Base-by-base conservation (phyloP, 2,113 vertebrate species). In the Genyomyrus donnyi region DNA sequence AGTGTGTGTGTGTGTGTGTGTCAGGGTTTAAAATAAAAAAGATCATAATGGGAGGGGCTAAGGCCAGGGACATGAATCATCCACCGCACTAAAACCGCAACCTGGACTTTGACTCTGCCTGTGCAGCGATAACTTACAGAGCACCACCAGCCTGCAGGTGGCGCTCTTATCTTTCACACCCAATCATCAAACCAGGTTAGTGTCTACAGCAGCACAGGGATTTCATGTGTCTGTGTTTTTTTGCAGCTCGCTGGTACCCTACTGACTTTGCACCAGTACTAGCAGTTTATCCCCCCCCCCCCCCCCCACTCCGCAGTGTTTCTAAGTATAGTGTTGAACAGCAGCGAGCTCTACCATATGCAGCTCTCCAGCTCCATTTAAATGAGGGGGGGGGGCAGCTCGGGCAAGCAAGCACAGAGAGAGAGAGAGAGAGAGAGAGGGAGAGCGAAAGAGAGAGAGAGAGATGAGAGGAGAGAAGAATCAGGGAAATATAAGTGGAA, bases 321-420 rank as follows among this genome's bases (percentile, higher is more conserved):
- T 96, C 96, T 96, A 97, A 97, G 96, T 97, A 96, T 96, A 98
- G 96, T 94, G 94, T 94, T 90, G 94, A 96, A 93, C 93, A 94
- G 88, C 95, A 93, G 91, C 94, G 91, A 95, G 94, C 95, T 96
- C 94, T 93, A 95, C 96, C 95, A 95, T 95, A 93, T 95, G 95
- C 94, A 96, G 97, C 92, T 93, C 90, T 94, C 90, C 93, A 94
- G 94, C 95, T 95, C 96, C 93, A 96, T 96, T 93, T 94, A 93
- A 95, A 94, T 94, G 88, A 77, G 42, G 66, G 92, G 90, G 89
- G 92, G 90, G 90, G 74, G 89, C 50, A 87, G n/a, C 10, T 31
- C n/a, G 13, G 24, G 93, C 31, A 83, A 53, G 24, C n/a, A 42
- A 92, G 93, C 94, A 91, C 19, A 21, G n/a, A 39, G 31, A 77